Conservation (phyloP, 2,888 invertebrate genomes). For the Schizotus pectinicornis region DNA sequence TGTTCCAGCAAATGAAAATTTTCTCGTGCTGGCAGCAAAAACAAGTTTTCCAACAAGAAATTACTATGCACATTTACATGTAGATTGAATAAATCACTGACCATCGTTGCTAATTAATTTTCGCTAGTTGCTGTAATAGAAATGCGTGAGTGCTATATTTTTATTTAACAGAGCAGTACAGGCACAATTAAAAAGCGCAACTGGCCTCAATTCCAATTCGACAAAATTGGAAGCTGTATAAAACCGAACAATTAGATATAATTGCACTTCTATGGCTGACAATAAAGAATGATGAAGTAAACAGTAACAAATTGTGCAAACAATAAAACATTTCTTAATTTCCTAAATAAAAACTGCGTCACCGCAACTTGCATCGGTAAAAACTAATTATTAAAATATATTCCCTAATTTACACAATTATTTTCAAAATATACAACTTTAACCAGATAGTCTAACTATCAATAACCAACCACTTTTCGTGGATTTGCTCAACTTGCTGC, state of each 20-base stretch:
- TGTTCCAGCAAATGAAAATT: constrained; percentile 6
- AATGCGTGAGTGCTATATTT: too few relatives aligned
- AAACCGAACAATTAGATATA: constrained; percentile 16
- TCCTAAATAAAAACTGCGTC: constrained; percentile 5
- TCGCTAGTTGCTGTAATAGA: too few relatives aligned
- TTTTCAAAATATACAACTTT: neutral
- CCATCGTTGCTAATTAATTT: too few relatives aligned
- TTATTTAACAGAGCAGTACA: too few relatives aligned
- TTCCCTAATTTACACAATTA: neutral
- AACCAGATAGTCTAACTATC: constrained; percentile 62
- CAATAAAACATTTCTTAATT: neutral
- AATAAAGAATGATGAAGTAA: constrained; percentile 3
- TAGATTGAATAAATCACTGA: too few relatives aligned
- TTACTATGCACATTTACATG: neutral
- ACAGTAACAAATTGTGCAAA: neutral
- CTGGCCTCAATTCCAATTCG: neutral
- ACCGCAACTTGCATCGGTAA: neutral
- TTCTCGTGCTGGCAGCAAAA: constrained; percentile 4
- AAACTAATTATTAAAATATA: neutral
- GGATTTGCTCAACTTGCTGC: constrained; percentile 87
- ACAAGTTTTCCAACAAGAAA: neutral
- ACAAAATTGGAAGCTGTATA: constrained; percentile 22
- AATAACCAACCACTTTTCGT: constrained; percentile 92
- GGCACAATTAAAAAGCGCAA: neutral
- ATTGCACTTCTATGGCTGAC: constrained; percentile 26